Conservation (phyloP, 2,888 invertebrate species). For the Arctia plantaginis region DNA sequence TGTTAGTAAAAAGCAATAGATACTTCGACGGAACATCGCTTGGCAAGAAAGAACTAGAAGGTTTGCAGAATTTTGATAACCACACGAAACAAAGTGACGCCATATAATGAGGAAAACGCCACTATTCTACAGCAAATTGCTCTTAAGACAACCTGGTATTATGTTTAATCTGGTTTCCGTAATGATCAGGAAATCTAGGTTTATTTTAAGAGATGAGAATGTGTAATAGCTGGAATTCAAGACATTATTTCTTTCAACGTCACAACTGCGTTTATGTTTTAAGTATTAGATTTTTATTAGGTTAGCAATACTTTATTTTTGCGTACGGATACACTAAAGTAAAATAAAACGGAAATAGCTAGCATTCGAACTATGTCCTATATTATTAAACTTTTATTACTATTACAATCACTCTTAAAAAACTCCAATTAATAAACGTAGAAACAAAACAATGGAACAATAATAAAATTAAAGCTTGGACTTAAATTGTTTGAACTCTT, state of each 20-base stretch:
- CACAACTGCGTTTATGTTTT: no score
- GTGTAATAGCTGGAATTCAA: not conserved
- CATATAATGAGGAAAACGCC: no score
- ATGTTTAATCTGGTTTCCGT: not conserved
- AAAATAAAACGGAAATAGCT: no score
- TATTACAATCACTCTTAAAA: no score
- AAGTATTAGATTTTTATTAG: no score
- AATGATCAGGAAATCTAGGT: no score
- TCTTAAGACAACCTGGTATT: not conserved
- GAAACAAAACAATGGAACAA: not conserved
- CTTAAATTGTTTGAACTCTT: not conserved
- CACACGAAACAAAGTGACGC: no score
- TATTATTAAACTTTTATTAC: not conserved
- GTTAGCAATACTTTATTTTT: not conserved
- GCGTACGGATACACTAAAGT: no score
- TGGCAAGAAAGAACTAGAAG: not conserved
- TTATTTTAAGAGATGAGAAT: no score
- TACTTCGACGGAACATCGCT: not conserved
- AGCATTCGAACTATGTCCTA: not conserved
- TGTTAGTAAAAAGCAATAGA: not conserved
- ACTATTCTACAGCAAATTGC: no score
- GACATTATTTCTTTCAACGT: not conserved
- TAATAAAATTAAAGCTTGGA: not conserved
- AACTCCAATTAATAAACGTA: not conserved
- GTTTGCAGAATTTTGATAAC: no score